These are phyloP conservation scores for Scolopax mira DNA, from an alignment of 2,113 vertebrate genomes.

Conservation along the genomic window DNA sequence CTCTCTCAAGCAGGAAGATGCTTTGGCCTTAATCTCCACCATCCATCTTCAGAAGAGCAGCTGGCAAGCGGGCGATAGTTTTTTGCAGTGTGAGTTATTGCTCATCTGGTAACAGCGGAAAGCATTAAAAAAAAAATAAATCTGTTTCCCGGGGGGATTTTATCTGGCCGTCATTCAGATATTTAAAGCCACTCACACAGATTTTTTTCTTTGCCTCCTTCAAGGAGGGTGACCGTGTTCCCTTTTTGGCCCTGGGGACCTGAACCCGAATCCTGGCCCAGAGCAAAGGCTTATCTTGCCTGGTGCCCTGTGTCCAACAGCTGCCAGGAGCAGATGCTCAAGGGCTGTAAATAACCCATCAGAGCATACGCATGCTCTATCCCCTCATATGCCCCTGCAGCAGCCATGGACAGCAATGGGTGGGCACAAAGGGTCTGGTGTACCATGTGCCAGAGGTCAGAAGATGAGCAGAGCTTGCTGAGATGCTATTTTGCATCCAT, in stretches of 20 bases:
- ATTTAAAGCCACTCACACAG: background rate
- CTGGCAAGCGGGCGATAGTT: constrained; percentile 59
- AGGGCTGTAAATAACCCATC: background rate
- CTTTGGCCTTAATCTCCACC: constrained; percentile 45
- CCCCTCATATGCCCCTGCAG: background rate
- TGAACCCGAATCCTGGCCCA: background rate
- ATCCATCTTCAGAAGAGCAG: constrained; percentile 54
- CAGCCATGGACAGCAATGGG: background rate
- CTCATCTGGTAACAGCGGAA: constrained; percentile 34
- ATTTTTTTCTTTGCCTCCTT: constrained; percentile 19
- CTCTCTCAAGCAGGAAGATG: constrained; percentile 1
- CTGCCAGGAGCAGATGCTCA: background rate
- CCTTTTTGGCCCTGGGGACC: background rate
- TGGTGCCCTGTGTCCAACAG: background rate
- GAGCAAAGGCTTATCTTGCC: background rate
- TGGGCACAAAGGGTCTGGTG: background rate
- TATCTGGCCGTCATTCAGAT: constrained; percentile 49
- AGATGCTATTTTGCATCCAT: background rate
- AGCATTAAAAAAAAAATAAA: background rate
- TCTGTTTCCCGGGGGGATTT: background rate
- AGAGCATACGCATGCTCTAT: background rate
- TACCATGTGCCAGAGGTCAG: background rate
- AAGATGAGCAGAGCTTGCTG: background rate
- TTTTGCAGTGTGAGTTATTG: constrained; percentile 62
- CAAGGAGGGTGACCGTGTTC: background rate